Percentiles rank a stretch among this genome's conserved stretches.
Evolutionary conservation across 2,888 invertebrate genomes (phyloP).

Genomic region (Balanococcus diminutus): DNA sequence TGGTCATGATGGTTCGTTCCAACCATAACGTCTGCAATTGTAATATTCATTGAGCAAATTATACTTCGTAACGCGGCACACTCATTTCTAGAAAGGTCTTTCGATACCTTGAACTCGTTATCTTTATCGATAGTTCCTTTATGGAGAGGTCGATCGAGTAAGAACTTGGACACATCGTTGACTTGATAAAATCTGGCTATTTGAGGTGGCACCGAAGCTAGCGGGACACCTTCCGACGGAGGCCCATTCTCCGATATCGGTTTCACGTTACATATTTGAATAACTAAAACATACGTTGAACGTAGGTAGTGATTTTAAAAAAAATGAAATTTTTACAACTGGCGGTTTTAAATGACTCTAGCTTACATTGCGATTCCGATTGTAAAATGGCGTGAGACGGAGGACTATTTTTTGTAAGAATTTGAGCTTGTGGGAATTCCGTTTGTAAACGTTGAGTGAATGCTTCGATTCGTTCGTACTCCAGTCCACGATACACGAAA

Average conservation of each 20-base stretch:
- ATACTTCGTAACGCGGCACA: not conserved
- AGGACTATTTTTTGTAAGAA: constrained; percentile 87
- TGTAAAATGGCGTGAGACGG: constrained; percentile 86
- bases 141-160: constrained; percentile 87
- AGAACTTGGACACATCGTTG: constrained; percentile 88
- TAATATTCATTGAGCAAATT: not conserved
- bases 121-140: constrained; percentile 90
- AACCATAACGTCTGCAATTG: constrained; percentile 79
- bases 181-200: constrained; percentile 84
- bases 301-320: no score
- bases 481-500: constrained; percentile 92
- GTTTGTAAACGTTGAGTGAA: constrained; percentile 92
- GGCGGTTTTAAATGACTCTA: no score
- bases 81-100: not conserved
- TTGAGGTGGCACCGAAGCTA: constrained; percentile 78
- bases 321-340: no score
- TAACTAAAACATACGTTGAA: constrained; percentile 66
- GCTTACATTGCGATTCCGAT: constrained; percentile 81
- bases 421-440: constrained; percentile 93
- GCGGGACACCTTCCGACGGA: constrained; percentile 61
- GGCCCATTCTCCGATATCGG: constrained; percentile 73
- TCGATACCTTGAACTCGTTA: constrained; percentile 82
- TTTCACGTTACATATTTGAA: constrained; percentile 93
- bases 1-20: constrained; percentile 85
- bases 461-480: constrained; percentile 92